Evolutionary conservation across 2,797 vertebrate genomes (phyloP), one percentile per base, ranked within the genome.

Genomic region (Aulostomus chinensis): DNA sequence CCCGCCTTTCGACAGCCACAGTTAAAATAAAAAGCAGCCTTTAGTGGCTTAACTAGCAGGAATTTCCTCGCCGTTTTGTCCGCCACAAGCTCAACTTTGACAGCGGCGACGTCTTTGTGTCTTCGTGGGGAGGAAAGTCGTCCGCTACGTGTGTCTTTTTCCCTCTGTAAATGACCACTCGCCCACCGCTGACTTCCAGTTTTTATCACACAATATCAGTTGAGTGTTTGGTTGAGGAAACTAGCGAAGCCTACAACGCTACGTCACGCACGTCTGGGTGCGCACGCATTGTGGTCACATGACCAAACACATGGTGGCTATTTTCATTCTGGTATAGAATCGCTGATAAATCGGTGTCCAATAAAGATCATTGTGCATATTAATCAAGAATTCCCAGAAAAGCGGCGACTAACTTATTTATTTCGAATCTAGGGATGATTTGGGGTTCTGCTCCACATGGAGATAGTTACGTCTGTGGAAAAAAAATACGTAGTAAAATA

Each of bases 261-360:
- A 88, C 88, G 88, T 89, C 85, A 86, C 60, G 48, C 18, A 70
- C 71, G 65, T 83, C 71, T 53, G 3, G 33, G 11, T 55, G 46
- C 13, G 52, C 20, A 75, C 87, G 84, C 75, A 81, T 31, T 61
- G 64, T 58, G 61, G 73, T 88, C 88, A 91, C 74, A 5, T 89
- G 89, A 89, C 67, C 76, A 76, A 84, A 84, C 89, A 88, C 86
- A 88, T 80, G 86, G 78, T 13, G 50, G 56, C 57, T 80, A 66
- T 83, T 86, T 85, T 85, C 78, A 69, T 76, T 69, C 13, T n/a
- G 55, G 10, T 16, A 11, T 20, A 22, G 28, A n/a, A 11, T 9
- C 17, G 9, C 18, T 2, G n/a, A 5, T 30, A 2, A 30, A 26
- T 15, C 3, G 1, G n/a, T 4, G 4, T 13, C 9, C 14, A 9